These are phyloP conservation scores for Hirtodrosophila histrioides DNA, from an alignment of 2,888 invertebrate species.

Conservation along the genomic window DNA sequence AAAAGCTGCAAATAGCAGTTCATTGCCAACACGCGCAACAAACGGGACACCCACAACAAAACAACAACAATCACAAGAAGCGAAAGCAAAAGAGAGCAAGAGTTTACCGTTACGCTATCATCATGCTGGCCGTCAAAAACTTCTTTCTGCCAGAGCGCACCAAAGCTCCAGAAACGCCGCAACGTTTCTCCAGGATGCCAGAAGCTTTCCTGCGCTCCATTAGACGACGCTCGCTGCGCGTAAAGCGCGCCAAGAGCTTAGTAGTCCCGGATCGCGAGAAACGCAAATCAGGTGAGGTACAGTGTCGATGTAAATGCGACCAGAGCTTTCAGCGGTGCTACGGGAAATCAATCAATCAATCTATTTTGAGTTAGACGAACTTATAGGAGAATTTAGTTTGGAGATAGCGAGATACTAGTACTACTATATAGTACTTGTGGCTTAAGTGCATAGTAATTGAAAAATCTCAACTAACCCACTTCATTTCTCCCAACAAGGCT, in stretches of 20 bases:
- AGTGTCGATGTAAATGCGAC: constrained; percentile 74
- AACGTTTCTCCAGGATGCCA: constrained; percentile 88
- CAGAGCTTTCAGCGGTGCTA: constrained; percentile 4
- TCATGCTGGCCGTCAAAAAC: constrained; percentile 90
- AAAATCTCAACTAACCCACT: no score
- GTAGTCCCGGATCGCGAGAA: constrained; percentile 89
- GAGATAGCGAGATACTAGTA: no score
- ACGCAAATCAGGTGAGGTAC: constrained; percentile 89
- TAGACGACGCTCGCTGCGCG: constrained; percentile 88
- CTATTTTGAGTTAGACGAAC: no score
- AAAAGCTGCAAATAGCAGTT: constrained; percentile 42
- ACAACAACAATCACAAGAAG: constrained; percentile 14
- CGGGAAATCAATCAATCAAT: neutral
- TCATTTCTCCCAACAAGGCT: no score
- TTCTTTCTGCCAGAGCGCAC: constrained; percentile 88
- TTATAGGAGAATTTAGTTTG: no score
- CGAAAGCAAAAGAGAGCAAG: constrained; percentile 9
- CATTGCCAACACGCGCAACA: constrained; percentile 68
- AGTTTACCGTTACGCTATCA: constrained; percentile 34
- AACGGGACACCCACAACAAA: constrained; percentile 25
- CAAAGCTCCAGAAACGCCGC: constrained; percentile 85
- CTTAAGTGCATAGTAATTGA: no score
- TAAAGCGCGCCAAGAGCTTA: constrained; percentile 90
- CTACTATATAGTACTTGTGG: no score
- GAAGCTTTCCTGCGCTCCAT: constrained; percentile 90